Evolutionary conservation across 1,140 invertebrate genomes (phyloP), one percentile per base, ranked within the genome.

Genomic region (Cydia pomonella): DNA sequence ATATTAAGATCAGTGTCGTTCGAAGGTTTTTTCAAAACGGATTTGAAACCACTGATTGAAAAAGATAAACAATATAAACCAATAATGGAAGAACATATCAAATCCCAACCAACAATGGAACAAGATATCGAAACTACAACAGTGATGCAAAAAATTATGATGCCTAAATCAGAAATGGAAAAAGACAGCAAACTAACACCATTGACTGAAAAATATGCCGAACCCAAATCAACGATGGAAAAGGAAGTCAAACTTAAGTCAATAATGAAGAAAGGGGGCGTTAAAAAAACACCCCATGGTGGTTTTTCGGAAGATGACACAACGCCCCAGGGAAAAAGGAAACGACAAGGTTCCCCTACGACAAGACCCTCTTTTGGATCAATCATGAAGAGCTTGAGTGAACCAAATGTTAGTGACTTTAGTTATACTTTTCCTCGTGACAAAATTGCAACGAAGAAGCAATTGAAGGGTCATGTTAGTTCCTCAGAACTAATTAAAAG

Each of bases 401-500:
- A 72, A 41, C 71, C 33, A 72, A 25, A 72, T 44, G n/a, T 69
- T 7, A 50, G 78, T 71, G 75, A 76, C 62, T 87, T 89, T 77
- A 81, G 73, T 66, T 89, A 81, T 73, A 75, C 79, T 77, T 89
- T 89, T 77, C 84, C 79, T 25, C 80, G 80, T 72, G 74, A 78
- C 44, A 29, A 76, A 72, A 79, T 41, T 50, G n/a, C 18, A 33
- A 63, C 69, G 18, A 75, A 76, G 27, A 73, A 75, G 47, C 10
- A 74, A 77, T 71, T 16, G 53, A 59, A 71, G 76, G 75, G 59
- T 44, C 47, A 50, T 18, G 79, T 81, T 64, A 87, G 80, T 77
- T 87, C 87, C 13, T 79, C 82, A n/a, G 87, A 89, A 76, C 75
- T 89, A 73, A 87, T 89, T 38, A 81, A 78, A 80, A 81, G 83